These are phyloP conservation scores for Pandemis corylana DNA, from an alignment of 2,888 invertebrate species.

Conservation along the genomic window DNA sequence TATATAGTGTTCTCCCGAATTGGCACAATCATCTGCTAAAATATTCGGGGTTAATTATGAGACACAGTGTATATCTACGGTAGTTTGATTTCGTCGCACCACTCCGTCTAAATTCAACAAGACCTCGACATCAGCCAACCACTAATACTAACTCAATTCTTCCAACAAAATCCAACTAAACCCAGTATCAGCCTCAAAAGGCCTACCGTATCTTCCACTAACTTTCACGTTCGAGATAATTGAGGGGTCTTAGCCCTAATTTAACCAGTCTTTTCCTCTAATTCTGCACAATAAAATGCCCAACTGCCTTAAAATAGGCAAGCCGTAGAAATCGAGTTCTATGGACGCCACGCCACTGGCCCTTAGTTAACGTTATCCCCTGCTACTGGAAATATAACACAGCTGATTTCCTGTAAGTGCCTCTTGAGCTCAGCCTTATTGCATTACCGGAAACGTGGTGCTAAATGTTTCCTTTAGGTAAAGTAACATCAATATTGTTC, in stretches of 20 bases:
- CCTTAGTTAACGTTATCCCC: slow-evolving; percentile 59
- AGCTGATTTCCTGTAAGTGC: slow-evolving; percentile 64
- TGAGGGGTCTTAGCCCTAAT: slow-evolving; percentile 51
- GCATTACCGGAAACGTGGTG: slow-evolving; percentile 54
- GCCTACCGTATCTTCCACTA: slow-evolving; percentile 18
- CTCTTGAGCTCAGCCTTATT: slow-evolving; percentile 58
- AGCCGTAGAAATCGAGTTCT: no score
- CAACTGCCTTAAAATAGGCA: no score
- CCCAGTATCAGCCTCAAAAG: slow-evolving; percentile 13
- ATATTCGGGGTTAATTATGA: no score
- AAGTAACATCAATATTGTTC: slow-evolving; percentile 47
- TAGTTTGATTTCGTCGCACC: background rate
- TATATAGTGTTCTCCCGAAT: no score
- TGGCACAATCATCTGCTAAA: no score
- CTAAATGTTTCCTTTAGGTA: slow-evolving; percentile 47
- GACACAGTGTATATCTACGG: background rate
- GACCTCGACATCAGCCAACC: background rate
- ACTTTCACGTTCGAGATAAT: slow-evolving; percentile 54
- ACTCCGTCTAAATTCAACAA: background rate
- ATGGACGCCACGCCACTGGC: slow-evolving; percentile 20
- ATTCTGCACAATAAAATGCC: no score
- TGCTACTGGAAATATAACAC: slow-evolving; percentile 67
- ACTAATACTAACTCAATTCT: background rate
- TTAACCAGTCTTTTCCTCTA: no score
- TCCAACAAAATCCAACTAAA: slow-evolving; percentile 3